Conservation (phyloP, 2,888 invertebrate species). For the Pasiphila rectangulata region DNA sequence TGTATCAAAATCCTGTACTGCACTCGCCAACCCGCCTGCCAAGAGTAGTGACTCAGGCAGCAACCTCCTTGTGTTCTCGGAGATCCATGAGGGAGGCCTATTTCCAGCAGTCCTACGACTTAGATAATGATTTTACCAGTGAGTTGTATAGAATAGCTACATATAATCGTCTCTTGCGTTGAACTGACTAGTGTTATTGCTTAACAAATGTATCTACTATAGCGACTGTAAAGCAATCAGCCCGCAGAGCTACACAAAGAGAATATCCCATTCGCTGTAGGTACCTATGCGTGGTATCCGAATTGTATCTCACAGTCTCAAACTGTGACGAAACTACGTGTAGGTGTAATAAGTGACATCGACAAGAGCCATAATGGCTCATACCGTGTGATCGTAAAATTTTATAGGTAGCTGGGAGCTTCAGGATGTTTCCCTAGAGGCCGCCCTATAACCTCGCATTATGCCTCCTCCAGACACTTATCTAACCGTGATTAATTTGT, state of each 20-base stretch:
- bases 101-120: too few species aligned
- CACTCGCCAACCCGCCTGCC: too few species aligned
- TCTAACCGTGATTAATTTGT: constrained; percentile 73
- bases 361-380: constrained; percentile 68
- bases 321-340: constrained; percentile 56
- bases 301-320: constrained; percentile 28
- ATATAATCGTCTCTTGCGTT: too few species aligned
- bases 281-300: constrained; percentile 9
- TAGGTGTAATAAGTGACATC: constrained; percentile 62
- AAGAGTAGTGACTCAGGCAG: too few species aligned
- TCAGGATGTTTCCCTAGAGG: constrained; percentile 59
- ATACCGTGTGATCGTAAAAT: constrained; percentile 72
- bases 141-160: too few species aligned
- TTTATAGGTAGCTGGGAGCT: constrained; percentile 63
- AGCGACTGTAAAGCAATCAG: constrained; percentile 7
- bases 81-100: too few species aligned
- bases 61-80: too few species aligned
- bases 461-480: constrained; percentile 62
- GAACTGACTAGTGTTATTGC: neutral
- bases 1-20: too few species aligned
- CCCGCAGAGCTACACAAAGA: constrained; percentile 8
- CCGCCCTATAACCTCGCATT: constrained; percentile 52
- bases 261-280: constrained; percentile 4
- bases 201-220: constrained; percentile 10
- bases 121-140: too few species aligned